Conservation (phyloP, 1,140 invertebrate genomes). For the Harpegnathos saltator region DNA sequence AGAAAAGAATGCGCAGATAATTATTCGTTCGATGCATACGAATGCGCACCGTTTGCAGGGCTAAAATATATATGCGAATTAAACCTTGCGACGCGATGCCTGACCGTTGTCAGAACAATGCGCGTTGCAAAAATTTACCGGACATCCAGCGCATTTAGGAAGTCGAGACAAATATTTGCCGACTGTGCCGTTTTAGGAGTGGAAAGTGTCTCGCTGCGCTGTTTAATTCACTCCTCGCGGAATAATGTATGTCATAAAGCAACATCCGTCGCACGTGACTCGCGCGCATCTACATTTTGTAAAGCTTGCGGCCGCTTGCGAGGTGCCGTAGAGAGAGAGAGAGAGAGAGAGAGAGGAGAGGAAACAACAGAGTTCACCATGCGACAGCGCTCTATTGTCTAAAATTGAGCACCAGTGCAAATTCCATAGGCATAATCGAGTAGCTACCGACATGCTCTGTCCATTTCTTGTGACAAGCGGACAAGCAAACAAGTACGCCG, state of each 20-base stretch:
- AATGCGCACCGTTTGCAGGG: not conserved
- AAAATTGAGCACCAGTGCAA: slow-evolving; percentile 34
- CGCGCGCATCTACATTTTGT: slow-evolving; percentile 45
- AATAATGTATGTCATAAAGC: slow-evolving; percentile 54
- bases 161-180: slow-evolving; percentile 28
- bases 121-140: slow-evolving; percentile 20
- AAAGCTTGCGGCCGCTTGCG: slow-evolving; percentile 36
- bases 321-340: not conserved
- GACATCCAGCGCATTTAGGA: not conserved
- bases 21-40: not conserved
- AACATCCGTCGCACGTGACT: slow-evolving; percentile 41
- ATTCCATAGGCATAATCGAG: slow-evolving; percentile 55
- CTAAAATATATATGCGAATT: slow-evolving; percentile 1
- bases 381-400: slow-evolving; percentile 1
- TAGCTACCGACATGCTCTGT: slow-evolving; percentile 63
- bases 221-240: slow-evolving; percentile 48
- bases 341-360: not conserved
- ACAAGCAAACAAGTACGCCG: slow-evolving; percentile 72
- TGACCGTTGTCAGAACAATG: not conserved
- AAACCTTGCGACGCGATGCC: not conserved
- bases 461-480: slow-evolving; percentile 69
- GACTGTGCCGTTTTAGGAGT: slow-evolving; percentile 17
- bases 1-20: too few species aligned
- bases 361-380: not conserved
- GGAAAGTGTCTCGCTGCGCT: slow-evolving; percentile 26